A percentile compares a stretch with the other conserved stretches of the same genome.
These are phyloP conservation scores for Diarsia mendica DNA, from an alignment of 2,888 invertebrate species.

Conservation along the genomic window DNA sequence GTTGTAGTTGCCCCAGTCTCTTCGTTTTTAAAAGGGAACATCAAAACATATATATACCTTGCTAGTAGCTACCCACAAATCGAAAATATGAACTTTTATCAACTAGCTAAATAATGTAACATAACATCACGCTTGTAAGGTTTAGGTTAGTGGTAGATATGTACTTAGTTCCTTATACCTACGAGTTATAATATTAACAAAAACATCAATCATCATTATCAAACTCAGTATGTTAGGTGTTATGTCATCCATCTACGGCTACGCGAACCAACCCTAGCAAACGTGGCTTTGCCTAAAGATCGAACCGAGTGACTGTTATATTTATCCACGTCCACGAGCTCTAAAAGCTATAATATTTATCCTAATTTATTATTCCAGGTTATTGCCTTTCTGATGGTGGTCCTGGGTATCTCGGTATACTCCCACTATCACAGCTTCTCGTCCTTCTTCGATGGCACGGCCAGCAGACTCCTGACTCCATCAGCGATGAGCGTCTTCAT, in stretches of 20 bases:
- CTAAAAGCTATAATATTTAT: too few relatives aligned
- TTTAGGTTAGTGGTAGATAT: neutral
- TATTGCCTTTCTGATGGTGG: conserved; percentile 82
- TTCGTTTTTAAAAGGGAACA: neutral
- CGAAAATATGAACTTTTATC: neutral
- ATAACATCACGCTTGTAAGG: neutral
- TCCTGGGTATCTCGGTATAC: conserved; percentile 85
- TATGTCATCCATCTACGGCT: too few relatives aligned
- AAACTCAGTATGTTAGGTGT: too few relatives aligned
- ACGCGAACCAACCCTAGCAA: too few relatives aligned
- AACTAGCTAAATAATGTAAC: neutral
- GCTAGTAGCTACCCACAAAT: too few relatives aligned
- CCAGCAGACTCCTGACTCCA: conserved; percentile 92
- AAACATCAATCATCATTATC: too few relatives aligned
- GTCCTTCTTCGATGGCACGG: conserved; percentile 80
- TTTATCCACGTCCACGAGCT: too few relatives aligned
- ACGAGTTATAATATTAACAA: too few relatives aligned
- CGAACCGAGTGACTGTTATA: too few relatives aligned
- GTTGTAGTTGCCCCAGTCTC: neutral
- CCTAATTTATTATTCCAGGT: too few relatives aligned
- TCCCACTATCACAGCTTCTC: conserved; percentile 82
- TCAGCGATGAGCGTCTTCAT: conserved; percentile 94
- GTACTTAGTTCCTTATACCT: too few relatives aligned
- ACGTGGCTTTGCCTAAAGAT: too few relatives aligned
- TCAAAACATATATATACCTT: neutral